phyloP scores from a whole-genome alignment of 2,888 invertebrate genomes.

The Synanthedon myopaeformis region DNA sequence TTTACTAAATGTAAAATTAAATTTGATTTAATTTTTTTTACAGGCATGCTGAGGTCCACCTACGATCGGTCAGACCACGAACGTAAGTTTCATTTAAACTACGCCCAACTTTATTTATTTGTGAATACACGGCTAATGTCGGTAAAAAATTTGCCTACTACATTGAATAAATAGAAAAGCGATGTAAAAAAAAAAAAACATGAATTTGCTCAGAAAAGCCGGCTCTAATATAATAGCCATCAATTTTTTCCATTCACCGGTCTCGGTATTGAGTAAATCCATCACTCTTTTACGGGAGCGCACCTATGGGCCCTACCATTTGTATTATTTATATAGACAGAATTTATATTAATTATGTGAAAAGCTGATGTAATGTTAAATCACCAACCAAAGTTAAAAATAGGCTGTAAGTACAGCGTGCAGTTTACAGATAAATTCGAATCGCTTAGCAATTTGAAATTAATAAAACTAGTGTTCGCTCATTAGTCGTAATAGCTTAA shows the following conservation, averaged over 20 bases:
- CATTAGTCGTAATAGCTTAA: too few species aligned
- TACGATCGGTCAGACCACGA: slow-evolving; percentile 66
- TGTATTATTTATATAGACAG: neutral
- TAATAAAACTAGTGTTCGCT: too few species aligned
- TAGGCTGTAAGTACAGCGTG: too few species aligned
- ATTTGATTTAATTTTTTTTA: slow-evolving; percentile 13
- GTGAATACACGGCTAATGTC: too few species aligned
- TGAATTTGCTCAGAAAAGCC: slow-evolving; percentile 14
- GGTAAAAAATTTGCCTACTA: neutral
- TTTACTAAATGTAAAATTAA: slow-evolving; percentile 3
- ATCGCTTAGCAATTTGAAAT: too few species aligned
- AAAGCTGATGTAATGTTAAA: too few species aligned
- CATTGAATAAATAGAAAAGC: slow-evolving; percentile 14
- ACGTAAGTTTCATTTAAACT: slow-evolving; percentile 38
- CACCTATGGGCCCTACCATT: slow-evolving; percentile 7
- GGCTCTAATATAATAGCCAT: slow-evolving; percentile 29
- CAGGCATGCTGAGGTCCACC: slow-evolving; percentile 67
- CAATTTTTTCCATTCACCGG: slow-evolving; percentile 34
- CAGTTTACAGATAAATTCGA: too few species aligned
- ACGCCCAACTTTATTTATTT: too few species aligned
- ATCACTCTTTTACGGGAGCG: slow-evolving; percentile 25
- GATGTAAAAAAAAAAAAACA: slow-evolving; percentile 21
- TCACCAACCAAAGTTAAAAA: too few species aligned
- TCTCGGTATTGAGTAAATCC: slow-evolving; percentile 36
- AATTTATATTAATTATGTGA: too few species aligned